Base-by-base conservation (phyloP, 2,888 invertebrate genomes). In the Psylliodes chrysocephalus region DNA sequence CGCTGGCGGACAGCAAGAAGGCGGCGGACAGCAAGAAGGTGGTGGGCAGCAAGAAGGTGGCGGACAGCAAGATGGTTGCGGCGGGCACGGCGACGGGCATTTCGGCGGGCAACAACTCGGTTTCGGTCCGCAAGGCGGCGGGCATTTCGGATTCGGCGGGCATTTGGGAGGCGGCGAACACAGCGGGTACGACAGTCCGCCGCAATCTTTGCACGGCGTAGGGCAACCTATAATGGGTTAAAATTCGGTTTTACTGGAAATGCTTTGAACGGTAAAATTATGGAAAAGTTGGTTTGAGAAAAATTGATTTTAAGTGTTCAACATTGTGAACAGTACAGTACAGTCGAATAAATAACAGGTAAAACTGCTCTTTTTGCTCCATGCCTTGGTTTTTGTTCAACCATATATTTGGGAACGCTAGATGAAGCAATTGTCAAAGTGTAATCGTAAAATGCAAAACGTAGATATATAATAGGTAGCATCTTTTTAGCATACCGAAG, bases 171-270 rank as follows among this genome's bases (percentile, higher is more conserved):
- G 51, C 35, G 64, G 51, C 35, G 60, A n/a, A 17, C 63, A 65
- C n/a, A 68, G 47, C 1, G 72, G 52, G 25, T 66, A 64, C 7
- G 67, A 65, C 4, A 72, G 35, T 35, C 60, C 69, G 0, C 72
- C 72, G 60, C 72, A 73, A 35, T 73, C 73, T 38, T 69, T 68
- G 57, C 75, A 75, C 3, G 75, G 75, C 1, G 71, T 63, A 5
- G 46, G 46, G 10, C 40, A 40, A 40, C 46, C 46, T 46, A 46
- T 46, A 46, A 22, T 22, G n/a, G 25, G 22, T 19, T 46, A 25
- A 46, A 46, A 25, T 46, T 46, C 35, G 14, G 8, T 46, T 44
- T 46, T 46, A 46, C 46, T 46, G 46, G 46, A 46, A 25, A 4
- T 40, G 8, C 14, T 40, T n/a, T n/a, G n/a, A n/a, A n/a, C n/a